These are phyloP conservation scores for Oceanodroma tethys DNA, from an alignment of 2,113 vertebrate species.

Conservation along the genomic window DNA sequence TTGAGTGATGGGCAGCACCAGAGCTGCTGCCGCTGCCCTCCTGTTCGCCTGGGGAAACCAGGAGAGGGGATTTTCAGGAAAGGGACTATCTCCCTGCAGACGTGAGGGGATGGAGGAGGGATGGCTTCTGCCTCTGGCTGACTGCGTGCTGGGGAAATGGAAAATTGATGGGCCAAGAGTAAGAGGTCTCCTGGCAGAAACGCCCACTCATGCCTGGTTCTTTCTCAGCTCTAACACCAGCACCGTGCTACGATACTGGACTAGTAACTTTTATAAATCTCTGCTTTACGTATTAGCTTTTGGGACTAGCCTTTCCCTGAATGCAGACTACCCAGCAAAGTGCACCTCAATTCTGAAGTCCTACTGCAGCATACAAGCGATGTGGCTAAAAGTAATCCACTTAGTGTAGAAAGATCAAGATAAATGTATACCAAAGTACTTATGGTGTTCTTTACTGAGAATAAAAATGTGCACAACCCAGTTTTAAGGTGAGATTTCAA, in stretches of 20 bases:
- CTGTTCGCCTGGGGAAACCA: not conserved
- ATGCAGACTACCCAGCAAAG: not conserved
- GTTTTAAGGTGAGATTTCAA: not conserved
- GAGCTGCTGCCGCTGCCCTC: not conserved
- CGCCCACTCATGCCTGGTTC: rapidly evolving
- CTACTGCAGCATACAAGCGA: not conserved
- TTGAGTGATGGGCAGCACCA: not conserved
- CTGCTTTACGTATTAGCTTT: not conserved
- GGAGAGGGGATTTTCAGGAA: not conserved
- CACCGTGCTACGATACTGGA: rapidly evolving
- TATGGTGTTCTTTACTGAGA: not conserved
- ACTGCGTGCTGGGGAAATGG: rapidly evolving
- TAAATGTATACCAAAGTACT: not conserved
- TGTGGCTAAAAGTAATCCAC: rapidly evolving
- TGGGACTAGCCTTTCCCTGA: not conserved
- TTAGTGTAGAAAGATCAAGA: not conserved
- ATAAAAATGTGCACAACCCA: not conserved
- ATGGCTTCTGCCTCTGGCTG: not conserved
- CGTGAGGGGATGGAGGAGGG: rapidly evolving
- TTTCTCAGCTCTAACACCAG: not conserved
- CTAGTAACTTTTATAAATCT: not conserved
- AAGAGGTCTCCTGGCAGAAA: not conserved
- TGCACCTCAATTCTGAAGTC: rapidly evolving
- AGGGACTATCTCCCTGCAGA: not conserved
- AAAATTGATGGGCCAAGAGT: rapidly evolving